A percentile compares a stretch with the other conserved stretches of the same genome.
These are phyloP conservation scores for Napeogenes sylphis DNA, from an alignment of 2,888 invertebrate genomes.

Conservation along the genomic window DNA sequence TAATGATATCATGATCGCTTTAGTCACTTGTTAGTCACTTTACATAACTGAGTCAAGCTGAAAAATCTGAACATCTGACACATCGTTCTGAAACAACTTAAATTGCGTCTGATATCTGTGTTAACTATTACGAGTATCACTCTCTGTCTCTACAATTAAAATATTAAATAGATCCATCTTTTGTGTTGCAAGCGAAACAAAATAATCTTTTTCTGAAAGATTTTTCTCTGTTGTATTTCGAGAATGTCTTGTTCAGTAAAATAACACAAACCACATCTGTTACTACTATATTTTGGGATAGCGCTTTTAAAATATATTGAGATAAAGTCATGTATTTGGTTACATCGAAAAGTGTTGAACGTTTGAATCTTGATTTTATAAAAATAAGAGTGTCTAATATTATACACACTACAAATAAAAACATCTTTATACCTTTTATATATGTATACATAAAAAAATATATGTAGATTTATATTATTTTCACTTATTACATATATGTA, in stretches of 20 bases:
- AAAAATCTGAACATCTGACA: slow-evolving; percentile 52
- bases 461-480: no score
- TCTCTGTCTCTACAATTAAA: slow-evolving; percentile 21
- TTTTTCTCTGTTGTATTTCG: no score
- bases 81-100: slow-evolving; percentile 39
- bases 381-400: not conserved
- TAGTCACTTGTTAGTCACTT: slow-evolving; percentile 53
- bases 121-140: slow-evolving; percentile 23
- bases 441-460: no score
- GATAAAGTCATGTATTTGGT: not conserved
- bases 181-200: slow-evolving; percentile 28
- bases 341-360: slow-evolving; percentile 1
- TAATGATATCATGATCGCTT: slow-evolving; percentile 58
- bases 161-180: slow-evolving; percentile 39
- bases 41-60: slow-evolving; percentile 58
- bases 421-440: no score
- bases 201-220: no score
- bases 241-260: slow-evolving; percentile 44
- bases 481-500: no score
- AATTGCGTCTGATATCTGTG: slow-evolving; percentile 27
- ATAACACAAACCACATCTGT: slow-evolving; percentile 33
- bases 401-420: not conserved
- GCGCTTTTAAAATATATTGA: slow-evolving; percentile 20
- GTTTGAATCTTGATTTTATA: not conserved
- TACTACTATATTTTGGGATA: slow-evolving; percentile 23